A percentile compares a stretch with the other conserved stretches of the same genome.
These are phyloP conservation scores for Macaria notata DNA, from an alignment of 2,888 invertebrate species.

Conservation along the genomic window DNA sequence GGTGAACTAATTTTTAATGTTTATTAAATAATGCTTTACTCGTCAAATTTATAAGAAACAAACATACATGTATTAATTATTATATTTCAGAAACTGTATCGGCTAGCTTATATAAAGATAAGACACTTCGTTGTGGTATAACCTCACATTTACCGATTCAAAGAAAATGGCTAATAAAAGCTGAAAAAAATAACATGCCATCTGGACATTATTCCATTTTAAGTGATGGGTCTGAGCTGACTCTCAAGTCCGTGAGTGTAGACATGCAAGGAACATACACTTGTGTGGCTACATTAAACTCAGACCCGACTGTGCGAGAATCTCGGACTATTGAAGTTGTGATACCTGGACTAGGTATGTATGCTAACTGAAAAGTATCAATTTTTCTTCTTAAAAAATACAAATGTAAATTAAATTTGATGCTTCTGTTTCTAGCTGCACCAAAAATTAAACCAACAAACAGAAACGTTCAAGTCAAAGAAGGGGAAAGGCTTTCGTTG, in stretches of 20 bases:
- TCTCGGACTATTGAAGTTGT: constrained; percentile 12
- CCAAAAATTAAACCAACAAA: not conserved
- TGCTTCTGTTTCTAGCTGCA: not conserved
- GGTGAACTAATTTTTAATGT: not conserved
- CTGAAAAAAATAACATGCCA: not conserved
- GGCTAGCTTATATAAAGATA: too few relatives aligned
- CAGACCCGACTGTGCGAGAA: constrained; percentile 15
- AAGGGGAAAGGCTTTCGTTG: not conserved
- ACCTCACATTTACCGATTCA: constrained; percentile 17
- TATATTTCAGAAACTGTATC: too few relatives aligned
- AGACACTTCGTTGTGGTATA: constrained; percentile 15
- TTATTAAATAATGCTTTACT: too few relatives aligned
- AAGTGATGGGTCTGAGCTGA: constrained; percentile 8
- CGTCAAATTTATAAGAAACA: too few relatives aligned
- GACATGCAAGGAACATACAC: constrained; percentile 24
- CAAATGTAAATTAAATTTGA: not conserved
- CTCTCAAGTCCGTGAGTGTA: constrained; percentile 15
- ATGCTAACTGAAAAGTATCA: not conserved
- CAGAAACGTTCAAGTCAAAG: not conserved
- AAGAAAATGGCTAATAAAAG: constrained; percentile 23
- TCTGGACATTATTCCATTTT: constrained; percentile 21
- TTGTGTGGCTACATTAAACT: constrained; percentile 22
- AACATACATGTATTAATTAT: too few relatives aligned
- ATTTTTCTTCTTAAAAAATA: too few relatives aligned
- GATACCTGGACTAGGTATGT: constrained; percentile 26